Percentiles rank a stretch among this genome's conserved stretches.
Conservation (phyloP, 2,888 invertebrate genomes). For the Microctonus aethiopoides region DNA sequence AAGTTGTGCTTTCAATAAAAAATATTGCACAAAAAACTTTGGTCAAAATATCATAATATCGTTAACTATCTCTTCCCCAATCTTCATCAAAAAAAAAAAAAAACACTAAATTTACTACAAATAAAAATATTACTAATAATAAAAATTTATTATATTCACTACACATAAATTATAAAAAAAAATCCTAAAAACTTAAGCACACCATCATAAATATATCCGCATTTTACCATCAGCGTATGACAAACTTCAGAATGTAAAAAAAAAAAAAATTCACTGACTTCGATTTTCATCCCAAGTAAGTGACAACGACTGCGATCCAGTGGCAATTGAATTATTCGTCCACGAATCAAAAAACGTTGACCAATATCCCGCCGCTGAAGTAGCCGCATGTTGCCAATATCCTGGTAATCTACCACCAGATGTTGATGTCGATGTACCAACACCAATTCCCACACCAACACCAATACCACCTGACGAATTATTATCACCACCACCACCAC, state of each 20-base stretch:
- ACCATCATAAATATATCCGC: background rate
- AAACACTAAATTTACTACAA: too few relatives aligned
- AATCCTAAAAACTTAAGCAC: background rate
- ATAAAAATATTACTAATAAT: background rate
- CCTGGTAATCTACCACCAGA: slow-evolving; percentile 57
- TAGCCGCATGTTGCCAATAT: slow-evolving; percentile 62
- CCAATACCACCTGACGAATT: slow-evolving; percentile 44
- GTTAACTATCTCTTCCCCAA: background rate
- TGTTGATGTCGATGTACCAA: slow-evolving; percentile 41
- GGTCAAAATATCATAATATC: slow-evolving; percentile 21
- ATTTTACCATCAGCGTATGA: background rate
- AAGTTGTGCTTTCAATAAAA: background rate
- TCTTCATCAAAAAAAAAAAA: background rate
- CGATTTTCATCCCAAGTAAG: slow-evolving; percentile 58
- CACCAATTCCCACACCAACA: slow-evolving; percentile 50
- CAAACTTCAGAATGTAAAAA: background rate
- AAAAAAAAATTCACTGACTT: slow-evolving; percentile 43
- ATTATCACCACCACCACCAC: slow-evolving; percentile 19
- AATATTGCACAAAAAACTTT: slow-evolving; percentile 31
- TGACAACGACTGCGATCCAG: slow-evolving; percentile 56
- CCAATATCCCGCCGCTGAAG: slow-evolving; percentile 61
- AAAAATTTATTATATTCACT: background rate
- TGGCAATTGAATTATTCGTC: slow-evolving; percentile 59
- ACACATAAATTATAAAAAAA: background rate
- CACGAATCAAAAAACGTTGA: slow-evolving; percentile 64